phyloP scores from a whole-genome alignment of 2,888 invertebrate genomes.

The Drosophila leonis region DNA sequence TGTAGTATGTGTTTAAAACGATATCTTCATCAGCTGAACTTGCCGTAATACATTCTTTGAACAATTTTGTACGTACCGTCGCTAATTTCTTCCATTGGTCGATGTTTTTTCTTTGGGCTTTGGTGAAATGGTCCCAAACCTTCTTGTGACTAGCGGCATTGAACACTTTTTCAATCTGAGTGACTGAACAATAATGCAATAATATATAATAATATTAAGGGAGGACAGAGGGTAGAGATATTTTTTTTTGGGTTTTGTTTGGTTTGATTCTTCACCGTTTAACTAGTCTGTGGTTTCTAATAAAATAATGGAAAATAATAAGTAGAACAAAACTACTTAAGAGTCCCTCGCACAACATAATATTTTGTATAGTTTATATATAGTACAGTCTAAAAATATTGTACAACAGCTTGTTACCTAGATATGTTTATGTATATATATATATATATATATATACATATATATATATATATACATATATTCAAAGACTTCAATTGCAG shows the following conservation, averaged over 20 bases:
- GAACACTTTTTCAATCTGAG: constrained; percentile 99
- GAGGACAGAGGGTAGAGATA: constrained; percentile 76
- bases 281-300: constrained; percentile 56
- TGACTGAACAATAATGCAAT: constrained; percentile 90
- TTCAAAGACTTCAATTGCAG: constrained; percentile 43
- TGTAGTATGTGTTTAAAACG: constrained; percentile 37
- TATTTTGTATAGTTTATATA: constrained; percentile 36
- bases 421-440: constrained; percentile 20
- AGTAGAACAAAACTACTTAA: constrained; percentile 66
- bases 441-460: constrained; percentile 25
- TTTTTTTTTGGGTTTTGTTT: constrained; percentile 49
- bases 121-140: constrained; percentile 99
- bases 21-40: constrained; percentile 54
- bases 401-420: constrained; percentile 69
- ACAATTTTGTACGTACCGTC: constrained; percentile 90
- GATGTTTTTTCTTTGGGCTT: constrained; percentile 99
- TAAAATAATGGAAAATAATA: constrained; percentile 61
- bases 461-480: too few species aligned
- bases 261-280: constrained; percentile 50
- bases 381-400: constrained; percentile 63
- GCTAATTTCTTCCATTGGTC: constrained; percentile 99
- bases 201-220: constrained; percentile 84
- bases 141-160: constrained; percentile 98
- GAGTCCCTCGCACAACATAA: constrained; percentile 66
- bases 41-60: constrained; percentile 67